Conservation (phyloP, 1,140 invertebrate species). For the Dendroctonus ponderosae region DNA sequence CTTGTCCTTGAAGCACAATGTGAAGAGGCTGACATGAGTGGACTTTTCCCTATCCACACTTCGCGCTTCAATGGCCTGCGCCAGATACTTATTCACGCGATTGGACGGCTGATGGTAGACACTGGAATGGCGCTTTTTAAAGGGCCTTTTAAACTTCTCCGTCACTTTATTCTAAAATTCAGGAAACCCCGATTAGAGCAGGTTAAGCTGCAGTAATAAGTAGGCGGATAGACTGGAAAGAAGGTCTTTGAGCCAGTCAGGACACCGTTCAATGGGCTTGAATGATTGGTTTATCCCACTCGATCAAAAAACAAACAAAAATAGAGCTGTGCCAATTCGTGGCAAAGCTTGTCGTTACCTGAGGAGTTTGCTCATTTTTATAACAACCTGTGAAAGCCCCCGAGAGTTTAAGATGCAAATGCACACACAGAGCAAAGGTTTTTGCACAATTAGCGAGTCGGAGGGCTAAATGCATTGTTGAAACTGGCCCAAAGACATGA, state of each 20-base stretch:
- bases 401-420: too few species aligned
- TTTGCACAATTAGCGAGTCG: too few species aligned
- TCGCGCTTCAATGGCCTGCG: constrained; percentile 86
- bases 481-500: constrained; percentile 7
- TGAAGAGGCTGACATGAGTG: constrained; percentile 80
- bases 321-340: background rate
- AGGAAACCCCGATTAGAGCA: constrained; percentile 11
- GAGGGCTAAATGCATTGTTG: background rate
- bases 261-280: background rate
- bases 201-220: background rate
- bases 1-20: constrained; percentile 80
- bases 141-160: constrained; percentile 82
- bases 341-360: too few species aligned
- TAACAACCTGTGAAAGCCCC: too few species aligned
- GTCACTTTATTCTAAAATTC: constrained; percentile 73
- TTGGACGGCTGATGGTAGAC: constrained; percentile 84
- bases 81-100: constrained; percentile 86
- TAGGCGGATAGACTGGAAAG: too few species aligned
- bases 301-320: background rate
- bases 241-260: background rate
- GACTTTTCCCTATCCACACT: constrained; percentile 86
- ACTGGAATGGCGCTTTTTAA: constrained; percentile 83
- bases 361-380: too few species aligned
- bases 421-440: too few species aligned
- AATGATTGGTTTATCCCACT: background rate